phyloP scores from a whole-genome alignment of 1,140 invertebrate species.

The Sycobia sp. region DNA sequence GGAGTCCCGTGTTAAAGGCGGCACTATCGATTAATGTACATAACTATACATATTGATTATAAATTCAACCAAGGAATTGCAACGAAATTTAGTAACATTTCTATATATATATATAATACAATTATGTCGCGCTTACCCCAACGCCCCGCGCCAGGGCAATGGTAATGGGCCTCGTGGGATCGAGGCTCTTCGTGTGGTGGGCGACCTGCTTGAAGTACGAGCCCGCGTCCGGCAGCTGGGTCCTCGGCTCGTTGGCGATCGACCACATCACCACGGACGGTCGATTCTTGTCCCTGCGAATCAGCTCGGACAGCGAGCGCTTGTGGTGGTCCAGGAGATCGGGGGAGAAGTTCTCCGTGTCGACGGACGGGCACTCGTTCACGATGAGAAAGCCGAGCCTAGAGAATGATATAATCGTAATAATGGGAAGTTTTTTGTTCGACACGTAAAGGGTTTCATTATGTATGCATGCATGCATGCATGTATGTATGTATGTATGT shows the following conservation, averaged over 20 bases:
- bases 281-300: conserved; percentile 90
- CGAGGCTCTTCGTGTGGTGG: conserved; percentile 71
- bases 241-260: conserved; percentile 90
- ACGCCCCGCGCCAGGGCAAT: conserved; percentile 65
- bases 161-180: conserved; percentile 81
- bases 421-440: too few relatives aligned
- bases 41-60: too few relatives aligned
- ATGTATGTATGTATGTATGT: too few relatives aligned
- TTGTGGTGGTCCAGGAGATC: conserved; percentile 79
- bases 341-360: conserved; percentile 75
- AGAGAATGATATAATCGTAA: not conserved
- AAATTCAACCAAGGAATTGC: too few relatives aligned
- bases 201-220: conserved; percentile 86
- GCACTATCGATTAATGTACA: too few relatives aligned
- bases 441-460: too few relatives aligned
- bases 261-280: conserved; percentile 96
- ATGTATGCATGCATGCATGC: too few relatives aligned
- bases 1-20: too few relatives aligned
- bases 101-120: conserved; percentile 37
- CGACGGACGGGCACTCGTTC: conserved; percentile 93
- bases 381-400: conserved; percentile 93
- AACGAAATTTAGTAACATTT: not conserved
- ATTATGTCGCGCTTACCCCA: conserved; percentile 46
- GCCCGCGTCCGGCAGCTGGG: conserved; percentile 69
- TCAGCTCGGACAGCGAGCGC: conserved; percentile 81